phyloP scores from a whole-genome alignment of 2,888 invertebrate species.

The Parthenolecanium corni region DNA sequence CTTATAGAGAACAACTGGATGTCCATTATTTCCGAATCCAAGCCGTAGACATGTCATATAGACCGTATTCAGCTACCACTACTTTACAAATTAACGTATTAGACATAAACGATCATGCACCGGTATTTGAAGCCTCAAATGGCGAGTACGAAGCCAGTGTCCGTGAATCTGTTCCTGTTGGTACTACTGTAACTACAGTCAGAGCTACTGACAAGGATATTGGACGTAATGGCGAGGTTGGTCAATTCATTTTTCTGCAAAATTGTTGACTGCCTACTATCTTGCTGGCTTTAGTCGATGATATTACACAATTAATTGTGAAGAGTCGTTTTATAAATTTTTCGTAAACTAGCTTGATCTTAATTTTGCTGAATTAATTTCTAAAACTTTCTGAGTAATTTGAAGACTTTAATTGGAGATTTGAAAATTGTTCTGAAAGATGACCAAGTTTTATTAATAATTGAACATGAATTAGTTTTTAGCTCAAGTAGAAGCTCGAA shows the following conservation, averaged over 20 bases:
- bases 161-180: slow-evolving; percentile 76
- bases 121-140: slow-evolving; percentile 66
- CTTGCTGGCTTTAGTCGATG: no score
- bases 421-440: no score
- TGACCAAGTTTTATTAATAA: no score
- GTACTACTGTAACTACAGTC: slow-evolving; percentile 75
- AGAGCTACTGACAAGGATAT: slow-evolving; percentile 86
- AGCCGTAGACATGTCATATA: slow-evolving; percentile 77
- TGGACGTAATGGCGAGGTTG: slow-evolving; percentile 76
- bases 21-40: slow-evolving; percentile 85
- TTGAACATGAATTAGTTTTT: no score
- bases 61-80: slow-evolving; percentile 78
- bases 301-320: no score
- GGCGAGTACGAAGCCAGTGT: slow-evolving; percentile 79
- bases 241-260: not conserved
- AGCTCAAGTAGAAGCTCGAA: no score
- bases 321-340: no score
- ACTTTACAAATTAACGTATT: slow-evolving; percentile 80
- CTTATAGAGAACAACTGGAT: slow-evolving; percentile 60
- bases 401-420: no score
- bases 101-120: slow-evolving; percentile 91
- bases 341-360: no score
- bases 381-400: no score
- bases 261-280: no score
- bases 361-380: no score